These are phyloP conservation scores for Elaeidobius kamerunicus DNA, from an alignment of 2,888 invertebrate species.

Conservation along the genomic window DNA sequence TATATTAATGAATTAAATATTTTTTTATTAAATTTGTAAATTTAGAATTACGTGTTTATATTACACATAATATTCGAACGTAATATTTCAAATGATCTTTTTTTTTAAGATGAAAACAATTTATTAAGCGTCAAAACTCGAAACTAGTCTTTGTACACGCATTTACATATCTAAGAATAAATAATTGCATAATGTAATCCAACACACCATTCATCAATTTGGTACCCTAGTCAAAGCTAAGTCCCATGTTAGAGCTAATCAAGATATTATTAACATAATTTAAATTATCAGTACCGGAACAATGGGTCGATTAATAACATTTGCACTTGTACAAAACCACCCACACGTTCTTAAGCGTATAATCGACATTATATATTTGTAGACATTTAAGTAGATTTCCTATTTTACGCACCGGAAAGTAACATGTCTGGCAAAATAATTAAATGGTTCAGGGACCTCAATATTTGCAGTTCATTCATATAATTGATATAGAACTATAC, in stretches of 20 bases:
- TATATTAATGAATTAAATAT: too few species aligned
- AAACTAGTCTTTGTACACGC: too few species aligned
- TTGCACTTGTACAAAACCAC: conserved; percentile 22
- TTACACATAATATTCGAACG: too few species aligned
- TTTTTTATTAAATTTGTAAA: too few species aligned
- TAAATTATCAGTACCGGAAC: conserved; percentile 19
- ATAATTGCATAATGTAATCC: background rate
- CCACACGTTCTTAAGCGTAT: conserved; percentile 10
- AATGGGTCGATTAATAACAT: conserved; percentile 26
- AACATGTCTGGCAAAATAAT: conserved; percentile 4
- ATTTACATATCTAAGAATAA: background rate
- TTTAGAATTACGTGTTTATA: too few species aligned
- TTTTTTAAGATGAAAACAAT: too few species aligned
- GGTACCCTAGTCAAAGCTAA: background rate
- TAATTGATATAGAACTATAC: background rate
- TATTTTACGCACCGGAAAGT: conserved; percentile 7
- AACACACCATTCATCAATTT: background rate
- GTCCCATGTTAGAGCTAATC: conserved; percentile 8
- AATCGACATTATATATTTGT: conserved; percentile 13
- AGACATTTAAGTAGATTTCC: background rate
- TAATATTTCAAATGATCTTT: too few species aligned
- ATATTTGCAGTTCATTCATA: background rate
- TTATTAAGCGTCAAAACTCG: too few species aligned
- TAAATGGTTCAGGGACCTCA: conserved; percentile 11
- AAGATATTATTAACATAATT: conserved; percentile 22